These are phyloP conservation scores for Gambusia yucatana DNA, from an alignment of 2,797 vertebrate genomes.

Conservation along the genomic window DNA sequence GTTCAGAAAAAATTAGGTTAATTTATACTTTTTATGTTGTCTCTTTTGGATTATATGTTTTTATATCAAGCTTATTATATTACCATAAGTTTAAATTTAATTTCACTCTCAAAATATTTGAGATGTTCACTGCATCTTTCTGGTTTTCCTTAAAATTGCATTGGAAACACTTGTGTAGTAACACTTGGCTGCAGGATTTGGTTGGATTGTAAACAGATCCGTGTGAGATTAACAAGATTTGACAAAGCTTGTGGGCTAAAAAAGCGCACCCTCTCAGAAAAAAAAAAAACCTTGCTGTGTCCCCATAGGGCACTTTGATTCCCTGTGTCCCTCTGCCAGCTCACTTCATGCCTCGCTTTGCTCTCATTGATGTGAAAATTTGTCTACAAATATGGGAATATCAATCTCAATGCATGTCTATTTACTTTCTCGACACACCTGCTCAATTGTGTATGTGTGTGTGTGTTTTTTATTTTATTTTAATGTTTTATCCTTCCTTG, in stretches of 20 bases:
- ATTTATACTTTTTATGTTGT: not conserved
- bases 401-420: slow-evolving; percentile 44
- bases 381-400: slow-evolving; percentile 58
- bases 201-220: slow-evolving; percentile 46
- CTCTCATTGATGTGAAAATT: slow-evolving; percentile 75
- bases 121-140: not conserved
- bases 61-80: not conserved
- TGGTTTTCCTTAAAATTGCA: slow-evolving; percentile 3
- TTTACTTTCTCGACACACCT: slow-evolving; percentile 57
- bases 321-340: slow-evolving; percentile 64
- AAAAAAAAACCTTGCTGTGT: slow-evolving; percentile 23
- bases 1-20: not conserved
- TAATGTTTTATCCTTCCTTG: slow-evolving; percentile 48
- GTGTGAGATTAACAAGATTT: slow-evolving; percentile 66
- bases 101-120: not conserved
- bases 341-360: slow-evolving; percentile 70
- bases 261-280: slow-evolving; percentile 55
- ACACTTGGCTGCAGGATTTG: slow-evolving; percentile 1
- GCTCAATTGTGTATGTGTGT: slow-evolving; percentile 43
- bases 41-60: not conserved
- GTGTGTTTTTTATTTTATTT: slow-evolving; percentile 42
- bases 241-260: slow-evolving; percentile 66
- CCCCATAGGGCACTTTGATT: slow-evolving; percentile 69
- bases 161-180: not conserved
- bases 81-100: not conserved